Percentiles rank a stretch among this genome's conserved stretches.
Evolutionary conservation across 2,797 vertebrate species (phyloP).

Genomic region (Melanogrammus aeglefinus): DNA sequence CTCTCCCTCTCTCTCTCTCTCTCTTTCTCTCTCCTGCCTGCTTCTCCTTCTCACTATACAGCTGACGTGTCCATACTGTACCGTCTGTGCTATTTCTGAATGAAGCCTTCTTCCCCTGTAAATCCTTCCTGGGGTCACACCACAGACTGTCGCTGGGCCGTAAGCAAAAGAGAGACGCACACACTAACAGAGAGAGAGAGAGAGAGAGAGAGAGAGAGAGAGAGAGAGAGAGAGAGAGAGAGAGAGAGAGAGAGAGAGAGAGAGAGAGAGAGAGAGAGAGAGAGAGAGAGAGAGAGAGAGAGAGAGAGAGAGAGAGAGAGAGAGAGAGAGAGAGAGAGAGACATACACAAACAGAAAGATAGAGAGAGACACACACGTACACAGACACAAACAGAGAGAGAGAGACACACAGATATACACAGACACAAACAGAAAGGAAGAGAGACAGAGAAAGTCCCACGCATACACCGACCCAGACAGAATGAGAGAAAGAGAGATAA

Average conservation of each 20-base stretch:
- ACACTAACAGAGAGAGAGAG: not conserved
- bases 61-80: constrained; percentile 74
- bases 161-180: not conserved
- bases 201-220: not conserved
- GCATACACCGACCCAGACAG: too few relatives aligned
- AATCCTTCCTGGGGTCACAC: constrained; percentile 55
- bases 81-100: constrained; percentile 75
- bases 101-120: constrained; percentile 68
- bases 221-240: not conserved
- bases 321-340: too few relatives aligned
- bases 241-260: not conserved
- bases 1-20: constrained; percentile 48
- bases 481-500: too few relatives aligned
- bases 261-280: too few relatives aligned
- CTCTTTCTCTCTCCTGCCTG: constrained; percentile 66
- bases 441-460: too few relatives aligned
- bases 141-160: constrained; percentile 45
- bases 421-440: too few relatives aligned
- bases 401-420: too few relatives aligned
- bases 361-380: too few relatives aligned
- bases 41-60: constrained; percentile 75
- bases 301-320: too few relatives aligned
- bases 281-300: too few relatives aligned
- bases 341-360: too few relatives aligned
- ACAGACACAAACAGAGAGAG: too few relatives aligned